Evolutionary conservation across 1,140 invertebrate genomes (phyloP).

Genomic region (Colletes latitarsis): DNA sequence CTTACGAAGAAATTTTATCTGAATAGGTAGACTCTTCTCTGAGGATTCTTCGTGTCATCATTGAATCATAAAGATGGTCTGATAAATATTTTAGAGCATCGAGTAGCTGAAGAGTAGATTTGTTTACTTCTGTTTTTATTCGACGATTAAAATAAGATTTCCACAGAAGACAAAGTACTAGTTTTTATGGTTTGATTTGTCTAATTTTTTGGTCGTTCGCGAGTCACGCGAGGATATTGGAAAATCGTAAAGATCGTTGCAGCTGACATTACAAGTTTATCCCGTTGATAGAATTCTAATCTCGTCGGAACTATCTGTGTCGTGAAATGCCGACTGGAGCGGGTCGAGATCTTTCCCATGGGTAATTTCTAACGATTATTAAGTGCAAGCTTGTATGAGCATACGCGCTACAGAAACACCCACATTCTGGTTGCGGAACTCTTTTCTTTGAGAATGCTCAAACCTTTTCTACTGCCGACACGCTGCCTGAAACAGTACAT

Average conservation of each 20-base stretch:
- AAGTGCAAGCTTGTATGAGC: neutral
- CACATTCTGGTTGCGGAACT: neutral
- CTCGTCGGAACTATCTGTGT: conserved; percentile 17
- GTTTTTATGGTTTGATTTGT: no score
- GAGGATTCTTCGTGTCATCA: no score
- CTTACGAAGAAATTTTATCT: no score
- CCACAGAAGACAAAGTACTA: no score
- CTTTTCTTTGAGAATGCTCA: neutral
- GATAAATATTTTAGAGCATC: no score
- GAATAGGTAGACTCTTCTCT: no score
- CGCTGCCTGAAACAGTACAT: neutral
- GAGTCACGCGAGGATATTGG: no score
- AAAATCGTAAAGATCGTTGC: neutral
- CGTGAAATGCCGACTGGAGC: conserved; percentile 30
- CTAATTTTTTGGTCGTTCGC: no score
- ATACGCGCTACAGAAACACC: neutral
- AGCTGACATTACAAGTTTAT: neutral
- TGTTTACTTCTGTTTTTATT: no score
- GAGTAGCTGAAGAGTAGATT: no score
- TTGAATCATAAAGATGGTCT: no score
- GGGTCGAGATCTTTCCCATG: conserved; percentile 38
- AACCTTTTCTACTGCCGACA: neutral
- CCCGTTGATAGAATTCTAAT: conserved; percentile 2
- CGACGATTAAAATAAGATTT: no score
- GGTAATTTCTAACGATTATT: conserved; percentile 10